Conservation (phyloP, 2,113 vertebrate genomes). For the Trematocara unimaculatum region DNA sequence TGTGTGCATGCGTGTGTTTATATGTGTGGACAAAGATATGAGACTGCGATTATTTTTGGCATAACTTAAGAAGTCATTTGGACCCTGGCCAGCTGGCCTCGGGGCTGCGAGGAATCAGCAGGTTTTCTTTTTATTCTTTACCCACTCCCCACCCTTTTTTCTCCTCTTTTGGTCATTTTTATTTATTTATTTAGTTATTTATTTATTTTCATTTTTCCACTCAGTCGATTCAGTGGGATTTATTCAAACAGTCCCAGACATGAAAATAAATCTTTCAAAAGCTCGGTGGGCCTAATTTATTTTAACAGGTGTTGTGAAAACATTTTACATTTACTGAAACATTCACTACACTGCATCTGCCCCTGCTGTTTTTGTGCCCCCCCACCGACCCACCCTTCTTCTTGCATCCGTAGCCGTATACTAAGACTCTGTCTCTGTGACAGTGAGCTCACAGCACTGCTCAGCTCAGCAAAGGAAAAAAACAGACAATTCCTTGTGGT, state of each 20-base stretch:
- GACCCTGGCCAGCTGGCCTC: conserved; percentile 50
- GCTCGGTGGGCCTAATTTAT: conserved; percentile 20
- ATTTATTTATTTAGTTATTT: not conserved
- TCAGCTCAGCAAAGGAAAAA: not conserved
- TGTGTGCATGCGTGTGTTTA: conserved; percentile 2
- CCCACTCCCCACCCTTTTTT: not conserved
- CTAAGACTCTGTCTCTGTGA: not conserved
- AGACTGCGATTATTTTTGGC: conserved; percentile 51
- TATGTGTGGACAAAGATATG: conserved; percentile 50
- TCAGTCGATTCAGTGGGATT: not conserved
- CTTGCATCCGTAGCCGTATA: not conserved
- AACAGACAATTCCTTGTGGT: not conserved
- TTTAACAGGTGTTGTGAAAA: conserved; percentile 13
- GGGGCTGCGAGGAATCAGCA: conserved; percentile 8
- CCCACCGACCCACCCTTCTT: not conserved
- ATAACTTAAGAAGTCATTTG: conserved; percentile 58
- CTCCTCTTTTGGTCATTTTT: not conserved
- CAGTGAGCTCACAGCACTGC: not conserved
- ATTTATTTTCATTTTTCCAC: not conserved
- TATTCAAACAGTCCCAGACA: not conserved
- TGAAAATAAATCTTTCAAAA: conserved; percentile 7
- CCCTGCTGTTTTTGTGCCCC: not conserved
- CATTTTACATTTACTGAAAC: conserved; percentile 22
- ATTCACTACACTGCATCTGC: not conserved
- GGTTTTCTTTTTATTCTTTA: not conserved